A percentile compares a stretch with the other conserved stretches of the same genome.
phyloP scores from a whole-genome alignment of 2,888 invertebrate genomes.

The Caenorhabditis virilis region DNA sequence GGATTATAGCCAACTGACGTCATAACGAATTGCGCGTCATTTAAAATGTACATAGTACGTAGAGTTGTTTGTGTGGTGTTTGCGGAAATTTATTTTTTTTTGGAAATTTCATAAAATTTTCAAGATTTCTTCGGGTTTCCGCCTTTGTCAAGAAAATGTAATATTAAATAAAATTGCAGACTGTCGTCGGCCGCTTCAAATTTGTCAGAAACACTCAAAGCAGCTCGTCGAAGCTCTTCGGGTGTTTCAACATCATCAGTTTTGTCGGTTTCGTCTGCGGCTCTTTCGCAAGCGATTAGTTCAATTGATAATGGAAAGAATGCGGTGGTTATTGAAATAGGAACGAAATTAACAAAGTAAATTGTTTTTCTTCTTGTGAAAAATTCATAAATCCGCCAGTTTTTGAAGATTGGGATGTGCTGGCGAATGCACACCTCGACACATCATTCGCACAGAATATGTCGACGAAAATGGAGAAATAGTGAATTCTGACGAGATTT shows the following conservation, averaged over 20 bases:
- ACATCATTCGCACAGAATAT: constrained; percentile 44
- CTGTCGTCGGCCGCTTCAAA: constrained; percentile 14
- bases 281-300: constrained; percentile 43
- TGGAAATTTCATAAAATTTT: neutral
- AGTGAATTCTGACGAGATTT: constrained; percentile 19
- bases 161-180: too few relatives aligned
- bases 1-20: too few relatives aligned
- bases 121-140: neutral
- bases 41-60: constrained; percentile 6
- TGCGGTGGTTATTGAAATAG: constrained; percentile 62
- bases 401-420: constrained; percentile 52
- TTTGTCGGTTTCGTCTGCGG: constrained; percentile 33
- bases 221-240: constrained; percentile 28
- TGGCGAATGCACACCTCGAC: constrained; percentile 56
- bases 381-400: neutral
- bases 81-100: neutral
- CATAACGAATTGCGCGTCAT: constrained; percentile 18
- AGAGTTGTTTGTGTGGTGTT: constrained; percentile 13
- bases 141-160: too few relatives aligned
- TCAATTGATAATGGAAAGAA: constrained; percentile 48
- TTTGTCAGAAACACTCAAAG: constrained; percentile 21
- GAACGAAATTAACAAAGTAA: constrained; percentile 58
- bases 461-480: constrained; percentile 22
- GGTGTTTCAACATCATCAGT: constrained; percentile 29
- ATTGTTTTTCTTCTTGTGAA: constrained; percentile 1